These are phyloP conservation scores for Melieria omissa DNA, from an alignment of 2,888 invertebrate species.

Conservation along the genomic window DNA sequence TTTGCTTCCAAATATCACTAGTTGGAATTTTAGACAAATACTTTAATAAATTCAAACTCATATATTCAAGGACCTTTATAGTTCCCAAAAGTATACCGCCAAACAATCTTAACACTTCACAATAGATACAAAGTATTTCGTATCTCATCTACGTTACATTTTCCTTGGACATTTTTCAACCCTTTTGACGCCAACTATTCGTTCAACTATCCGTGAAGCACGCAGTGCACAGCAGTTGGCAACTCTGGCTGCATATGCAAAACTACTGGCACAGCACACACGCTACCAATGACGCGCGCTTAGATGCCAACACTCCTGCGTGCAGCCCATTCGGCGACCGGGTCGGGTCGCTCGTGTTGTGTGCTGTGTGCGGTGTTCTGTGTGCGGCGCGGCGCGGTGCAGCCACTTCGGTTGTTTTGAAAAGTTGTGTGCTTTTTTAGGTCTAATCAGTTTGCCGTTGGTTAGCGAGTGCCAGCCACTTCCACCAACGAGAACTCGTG, in stretches of 20 bases:
- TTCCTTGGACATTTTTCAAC: too few species aligned
- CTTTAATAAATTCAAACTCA: too few species aligned
- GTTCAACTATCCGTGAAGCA: too few species aligned
- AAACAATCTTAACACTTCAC: too few species aligned
- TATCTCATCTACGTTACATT: too few species aligned
- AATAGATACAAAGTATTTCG: too few species aligned
- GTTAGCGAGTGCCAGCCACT: conserved; percentile 37
- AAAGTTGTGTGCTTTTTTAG: conserved; percentile 48
- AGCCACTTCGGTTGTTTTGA: conserved; percentile 34
- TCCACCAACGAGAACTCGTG: conserved; percentile 45
- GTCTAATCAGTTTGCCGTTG: conserved; percentile 51
- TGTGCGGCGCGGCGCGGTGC: conserved; percentile 16
- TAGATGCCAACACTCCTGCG: conserved; percentile 41
- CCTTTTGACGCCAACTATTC: too few species aligned
- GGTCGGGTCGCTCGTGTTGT: conserved; percentile 12
- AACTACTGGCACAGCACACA: conserved; percentile 41
- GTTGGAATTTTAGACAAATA: too few species aligned
- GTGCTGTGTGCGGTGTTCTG: conserved; percentile 26
- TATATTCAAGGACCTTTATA: too few species aligned
- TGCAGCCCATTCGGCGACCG: conserved; percentile 21
- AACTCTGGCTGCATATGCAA: conserved; percentile 37
- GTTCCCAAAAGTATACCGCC: too few species aligned
- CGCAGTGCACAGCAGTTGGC: conserved; percentile 23
- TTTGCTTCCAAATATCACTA: too few species aligned
- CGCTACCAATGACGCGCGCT: conserved; percentile 49